Evolutionary conservation across 1,140 invertebrate genomes (phyloP), one percentile per base, ranked within the genome.

Genomic region (Anadara kagoshimensis): DNA sequence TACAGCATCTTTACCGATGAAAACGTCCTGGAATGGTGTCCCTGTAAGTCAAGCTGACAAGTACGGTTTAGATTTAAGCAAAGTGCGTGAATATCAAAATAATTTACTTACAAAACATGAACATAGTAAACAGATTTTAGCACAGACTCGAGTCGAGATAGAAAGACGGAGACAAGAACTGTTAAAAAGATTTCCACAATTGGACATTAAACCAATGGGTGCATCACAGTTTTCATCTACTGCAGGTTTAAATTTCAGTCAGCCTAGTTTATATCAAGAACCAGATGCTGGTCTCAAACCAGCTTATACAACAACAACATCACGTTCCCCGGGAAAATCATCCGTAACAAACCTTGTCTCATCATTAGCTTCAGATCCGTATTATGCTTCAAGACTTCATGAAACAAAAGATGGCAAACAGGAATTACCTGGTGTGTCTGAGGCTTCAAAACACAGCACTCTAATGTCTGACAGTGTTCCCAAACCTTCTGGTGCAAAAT

Each of bases 21-120:
- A 43, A 36, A 36, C 29, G 2, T 36, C 29, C 29, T 36, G 29
- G 29, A 36, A 36, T 36, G 29, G 29, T 36, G 29, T 36, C 29
- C 29, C 29, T 36, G 29, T 36, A 36, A 3, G 2, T 7, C 2
- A 7, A 36, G 29, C 2, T 36, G 29, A 36, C 29, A 36, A 36
- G 7, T 36, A 36, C 29, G 7, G 29, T 36, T 36, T 36, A 36
- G 29, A 67, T 11, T 41, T 84, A 57, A 73, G 66, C 51, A 81
- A 78, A 36, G 78, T 86, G 1, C 74, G 78, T 57, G 83, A 86
- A 20, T 85, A 86, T 59, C 85, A 86, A 64, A 70, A 78, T 20
- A 67, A 78, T 43, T 65, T 86, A 44, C 49, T 85, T 16, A 67
- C 76, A 3, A 79, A 76, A 29, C 79, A 86, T 75, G 78, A 81